Percentiles rank a stretch among this genome's conserved stretches.
Evolutionary conservation across 2,113 vertebrate species (phyloP).

Genomic region (Phocoena sinus): DNA sequence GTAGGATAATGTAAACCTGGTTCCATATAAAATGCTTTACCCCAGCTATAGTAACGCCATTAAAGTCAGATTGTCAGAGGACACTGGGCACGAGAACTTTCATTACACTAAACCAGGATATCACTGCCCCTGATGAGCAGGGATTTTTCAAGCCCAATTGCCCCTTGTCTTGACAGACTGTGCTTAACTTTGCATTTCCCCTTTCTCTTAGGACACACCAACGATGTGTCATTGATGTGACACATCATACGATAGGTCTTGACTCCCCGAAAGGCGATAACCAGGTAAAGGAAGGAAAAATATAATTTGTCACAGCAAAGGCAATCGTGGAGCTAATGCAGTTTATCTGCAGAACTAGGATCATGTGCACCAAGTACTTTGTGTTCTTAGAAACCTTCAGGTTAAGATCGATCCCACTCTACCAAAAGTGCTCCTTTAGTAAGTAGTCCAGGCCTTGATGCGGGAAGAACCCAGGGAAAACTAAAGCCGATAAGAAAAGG

Average conservation of each 20-base stretch:
- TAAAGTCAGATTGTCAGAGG: conserved; percentile 81
- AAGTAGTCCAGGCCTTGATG: not conserved
- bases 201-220: not conserved
- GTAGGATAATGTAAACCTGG: conserved; percentile 85
- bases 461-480: not conserved
- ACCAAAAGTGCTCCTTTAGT: not conserved
- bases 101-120: conserved; percentile 58
- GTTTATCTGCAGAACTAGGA: not conserved
- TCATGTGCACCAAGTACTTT: not conserved
- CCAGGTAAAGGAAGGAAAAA: not conserved
- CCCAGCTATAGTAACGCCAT: conserved; percentile 82
- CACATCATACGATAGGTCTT: not conserved
- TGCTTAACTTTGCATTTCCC: not conserved
- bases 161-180: conserved; percentile 23
- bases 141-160: conserved; percentile 56
- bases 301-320: not conserved
- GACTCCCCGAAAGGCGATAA: not conserved
- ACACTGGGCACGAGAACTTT: conserved; percentile 72
- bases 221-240: too few relatives aligned
- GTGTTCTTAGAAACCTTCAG: not conserved
- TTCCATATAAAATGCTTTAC: conserved; percentile 87
- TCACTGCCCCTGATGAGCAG: conserved; percentile 62
- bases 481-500: not conserved
- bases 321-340: not conserved
- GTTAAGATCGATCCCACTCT: not conserved